Conservation (phyloP, 2,888 invertebrate species). For the Meiosimyza decipiens region DNA sequence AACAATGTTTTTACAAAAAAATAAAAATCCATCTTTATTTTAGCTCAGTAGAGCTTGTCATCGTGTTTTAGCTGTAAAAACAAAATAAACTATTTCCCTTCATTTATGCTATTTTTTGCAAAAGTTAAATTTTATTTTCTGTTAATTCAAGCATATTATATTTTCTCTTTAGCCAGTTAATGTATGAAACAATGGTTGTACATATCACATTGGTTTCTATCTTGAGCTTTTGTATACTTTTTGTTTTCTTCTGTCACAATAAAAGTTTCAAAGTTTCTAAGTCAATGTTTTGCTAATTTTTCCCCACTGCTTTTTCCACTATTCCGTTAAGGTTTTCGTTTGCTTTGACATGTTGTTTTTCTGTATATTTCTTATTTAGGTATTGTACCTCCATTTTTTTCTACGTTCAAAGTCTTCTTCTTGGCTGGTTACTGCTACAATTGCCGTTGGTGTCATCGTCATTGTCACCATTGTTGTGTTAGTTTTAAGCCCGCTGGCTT, state of each 20-base stretch:
- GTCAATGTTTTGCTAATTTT: slow-evolving; percentile 13
- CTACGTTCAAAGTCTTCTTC: neutral
- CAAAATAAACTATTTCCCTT: no score
- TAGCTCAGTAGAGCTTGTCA: no score
- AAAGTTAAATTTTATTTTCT: no score
- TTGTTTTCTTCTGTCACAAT: slow-evolving; percentile 40
- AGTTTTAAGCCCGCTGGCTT: slow-evolving; percentile 9
- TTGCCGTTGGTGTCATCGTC: slow-evolving; percentile 20
- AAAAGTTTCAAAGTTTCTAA: slow-evolving; percentile 23
- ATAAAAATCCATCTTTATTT: no score
- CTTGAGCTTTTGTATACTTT: slow-evolving; percentile 36
- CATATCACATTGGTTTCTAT: slow-evolving; percentile 42
- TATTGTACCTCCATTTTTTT: slow-evolving; percentile 10
- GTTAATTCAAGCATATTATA: no score
- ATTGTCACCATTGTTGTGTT: slow-evolving; percentile 18
- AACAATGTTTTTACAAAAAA: no score
- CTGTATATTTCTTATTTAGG: slow-evolving; percentile 4
- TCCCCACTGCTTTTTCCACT: no score
- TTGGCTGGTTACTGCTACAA: neutral
- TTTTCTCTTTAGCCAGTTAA: no score
- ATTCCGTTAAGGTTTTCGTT: no score
- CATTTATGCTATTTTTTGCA: no score
- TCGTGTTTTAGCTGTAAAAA: no score
- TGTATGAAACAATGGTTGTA: no score
- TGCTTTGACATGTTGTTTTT: slow-evolving; percentile 17